These are phyloP conservation scores for Saccostrea glomerata DNA, from an alignment of 1,140 invertebrate species.

Conservation along the genomic window DNA sequence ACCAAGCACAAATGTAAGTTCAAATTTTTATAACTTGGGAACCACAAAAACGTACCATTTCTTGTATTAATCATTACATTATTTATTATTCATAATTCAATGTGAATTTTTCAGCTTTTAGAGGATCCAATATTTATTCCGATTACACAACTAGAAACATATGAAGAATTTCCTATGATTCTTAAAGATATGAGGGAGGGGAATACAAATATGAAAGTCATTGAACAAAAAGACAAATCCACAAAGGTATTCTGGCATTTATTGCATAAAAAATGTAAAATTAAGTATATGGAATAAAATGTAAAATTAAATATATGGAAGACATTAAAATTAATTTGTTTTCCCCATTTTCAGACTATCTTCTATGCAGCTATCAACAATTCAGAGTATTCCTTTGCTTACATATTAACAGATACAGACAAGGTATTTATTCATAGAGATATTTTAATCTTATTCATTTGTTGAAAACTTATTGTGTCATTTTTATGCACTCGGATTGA, in stretches of 20 bases:
- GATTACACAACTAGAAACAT: slow-evolving; percentile 78
- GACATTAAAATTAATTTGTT: neutral
- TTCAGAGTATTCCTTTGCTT: slow-evolving; percentile 79
- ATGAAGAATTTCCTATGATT: slow-evolving; percentile 77
- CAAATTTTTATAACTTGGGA: neutral
- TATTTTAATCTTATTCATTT: too few species aligned
- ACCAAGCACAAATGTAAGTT: slow-evolving; percentile 77
- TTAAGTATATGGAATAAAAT: too few species aligned
- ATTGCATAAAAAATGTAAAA: neutral
- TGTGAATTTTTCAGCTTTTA: slow-evolving; percentile 70
- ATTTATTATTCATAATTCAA: too few species aligned
- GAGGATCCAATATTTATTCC: slow-evolving; percentile 80
- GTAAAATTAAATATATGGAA: too few species aligned
- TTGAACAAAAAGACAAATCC: slow-evolving; percentile 70
- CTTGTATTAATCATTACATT: too few species aligned
- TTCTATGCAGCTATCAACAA: slow-evolving; percentile 78
- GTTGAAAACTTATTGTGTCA: too few species aligned
- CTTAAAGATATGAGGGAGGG: slow-evolving; percentile 76
- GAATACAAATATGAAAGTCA: slow-evolving; percentile 68
- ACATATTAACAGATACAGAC: slow-evolving; percentile 78
- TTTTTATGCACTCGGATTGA: too few species aligned
- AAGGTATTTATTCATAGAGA: slow-evolving; percentile 68
- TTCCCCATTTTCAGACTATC: slow-evolving; percentile 72
- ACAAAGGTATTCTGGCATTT: slow-evolving; percentile 65
- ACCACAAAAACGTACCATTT: too few species aligned